Conservation (phyloP, 1,140 invertebrate species). For the Asbolus verrucosus region DNA sequence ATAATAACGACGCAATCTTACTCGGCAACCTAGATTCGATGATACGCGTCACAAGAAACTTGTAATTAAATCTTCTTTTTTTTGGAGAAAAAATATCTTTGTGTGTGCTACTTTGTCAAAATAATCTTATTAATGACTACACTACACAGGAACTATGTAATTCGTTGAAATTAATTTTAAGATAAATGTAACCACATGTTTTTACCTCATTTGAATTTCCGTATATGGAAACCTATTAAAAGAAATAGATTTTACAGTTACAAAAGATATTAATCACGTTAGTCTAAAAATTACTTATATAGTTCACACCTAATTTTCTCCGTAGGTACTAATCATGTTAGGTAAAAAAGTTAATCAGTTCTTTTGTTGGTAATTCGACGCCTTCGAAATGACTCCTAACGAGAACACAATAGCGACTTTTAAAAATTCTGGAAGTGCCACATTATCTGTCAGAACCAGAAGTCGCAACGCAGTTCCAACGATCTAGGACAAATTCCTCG, state of each 20-base stretch:
- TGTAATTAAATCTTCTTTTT: constrained; percentile 10
- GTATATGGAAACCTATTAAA: constrained; percentile 36
- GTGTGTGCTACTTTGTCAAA: constrained; percentile 21
- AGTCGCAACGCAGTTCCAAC: too few relatives aligned
- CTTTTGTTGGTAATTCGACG: constrained; percentile 13
- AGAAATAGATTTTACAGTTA: constrained; percentile 35
- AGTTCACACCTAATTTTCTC: constrained; percentile 39
- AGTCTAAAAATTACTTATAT: constrained; percentile 33
- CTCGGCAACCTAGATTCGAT: not conserved
- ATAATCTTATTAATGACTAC: constrained; percentile 24
- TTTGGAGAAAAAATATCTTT: constrained; percentile 2
- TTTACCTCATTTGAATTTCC: constrained; percentile 39
- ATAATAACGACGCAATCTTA: too few relatives aligned
- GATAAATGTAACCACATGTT: constrained; percentile 32
- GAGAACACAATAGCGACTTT: not conserved
- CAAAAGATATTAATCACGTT: constrained; percentile 39
- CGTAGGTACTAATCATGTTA: constrained; percentile 37
- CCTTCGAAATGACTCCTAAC: not conserved
- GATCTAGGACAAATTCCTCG: too few relatives aligned
- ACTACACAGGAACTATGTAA: constrained; percentile 29
- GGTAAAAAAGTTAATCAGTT: constrained; percentile 32
- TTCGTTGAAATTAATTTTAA: constrained; percentile 35
- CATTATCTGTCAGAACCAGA: too few relatives aligned
- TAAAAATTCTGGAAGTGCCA: too few relatives aligned
- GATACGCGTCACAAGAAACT: not conserved